Conservation (phyloP, 2,797 vertebrate species). For the Sebastes cheni region DNA sequence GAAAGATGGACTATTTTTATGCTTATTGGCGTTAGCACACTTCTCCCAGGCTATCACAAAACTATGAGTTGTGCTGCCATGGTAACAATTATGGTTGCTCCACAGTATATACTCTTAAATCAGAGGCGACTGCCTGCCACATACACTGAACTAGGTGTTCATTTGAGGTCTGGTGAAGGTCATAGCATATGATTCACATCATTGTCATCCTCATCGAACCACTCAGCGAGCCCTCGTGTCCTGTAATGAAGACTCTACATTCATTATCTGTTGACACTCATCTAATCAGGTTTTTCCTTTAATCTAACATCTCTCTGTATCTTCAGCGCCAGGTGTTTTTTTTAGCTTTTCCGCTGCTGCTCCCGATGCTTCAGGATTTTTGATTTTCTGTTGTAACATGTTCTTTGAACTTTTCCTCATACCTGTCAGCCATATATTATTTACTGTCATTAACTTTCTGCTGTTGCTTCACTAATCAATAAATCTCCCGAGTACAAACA, state of each 20-base stretch:
- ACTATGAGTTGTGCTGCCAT: not conserved
- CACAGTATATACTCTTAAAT: not conserved
- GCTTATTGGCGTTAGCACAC: no score
- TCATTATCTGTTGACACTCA: not conserved
- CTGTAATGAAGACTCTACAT: no score
- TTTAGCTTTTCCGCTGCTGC: no score
- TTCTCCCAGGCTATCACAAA: not conserved
- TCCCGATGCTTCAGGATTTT: not conserved
- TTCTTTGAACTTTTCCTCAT: not conserved
- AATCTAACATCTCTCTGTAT: no score
- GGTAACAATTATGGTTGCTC: not conserved
- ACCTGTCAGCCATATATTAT: not conserved
- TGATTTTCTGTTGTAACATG: not conserved
- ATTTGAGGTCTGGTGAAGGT: not conserved
- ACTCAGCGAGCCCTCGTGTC: no score
- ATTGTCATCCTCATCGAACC: not conserved
- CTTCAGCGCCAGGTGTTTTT: no score
- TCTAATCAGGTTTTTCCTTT: not conserved
- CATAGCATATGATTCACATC: not conserved
- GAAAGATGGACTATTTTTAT: not conserved
- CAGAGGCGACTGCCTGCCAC: not conserved
- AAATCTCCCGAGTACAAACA: not conserved
- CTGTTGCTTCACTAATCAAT: not conserved
- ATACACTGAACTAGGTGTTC: not conserved
- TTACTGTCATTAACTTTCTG: not conserved